These are phyloP conservation scores for Cecidostiba fungosa DNA, from an alignment of 2,888 invertebrate species.

Conservation along the genomic window DNA sequence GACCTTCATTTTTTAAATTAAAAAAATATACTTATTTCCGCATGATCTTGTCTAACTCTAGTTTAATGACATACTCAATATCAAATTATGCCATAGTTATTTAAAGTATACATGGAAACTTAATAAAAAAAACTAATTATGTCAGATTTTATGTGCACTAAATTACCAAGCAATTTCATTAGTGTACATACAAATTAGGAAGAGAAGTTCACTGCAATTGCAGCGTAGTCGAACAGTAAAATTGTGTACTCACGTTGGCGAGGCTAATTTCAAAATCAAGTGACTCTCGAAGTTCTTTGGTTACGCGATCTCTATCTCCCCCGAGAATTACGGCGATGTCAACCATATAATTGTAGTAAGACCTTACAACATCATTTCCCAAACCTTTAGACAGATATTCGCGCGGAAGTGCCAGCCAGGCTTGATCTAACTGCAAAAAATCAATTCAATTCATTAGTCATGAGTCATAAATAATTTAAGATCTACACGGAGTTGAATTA, in stretches of 20 bases:
- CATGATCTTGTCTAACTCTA: neutral
- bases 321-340: slow-evolving; percentile 92
- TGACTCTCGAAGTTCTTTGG: slow-evolving; percentile 87
- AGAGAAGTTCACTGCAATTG: neutral
- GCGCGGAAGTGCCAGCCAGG: slow-evolving; percentile 89
- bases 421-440: slow-evolving; percentile 88
- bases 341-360: slow-evolving; percentile 91
- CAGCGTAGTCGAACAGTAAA: neutral
- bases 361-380: slow-evolving; percentile 89
- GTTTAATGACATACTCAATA: neutral
- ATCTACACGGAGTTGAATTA: neutral
- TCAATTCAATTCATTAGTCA: neutral
- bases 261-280: slow-evolving; percentile 92
- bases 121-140: neutral
- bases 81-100: neutral
- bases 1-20: neutral
- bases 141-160: neutral
- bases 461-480: neutral
- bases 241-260: slow-evolving; percentile 88
- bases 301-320: slow-evolving; percentile 86
- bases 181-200: neutral
- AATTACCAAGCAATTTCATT: neutral
- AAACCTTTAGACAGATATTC: slow-evolving; percentile 91
- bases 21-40: neutral
- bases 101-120: neutral